Conservation (phyloP, 2,113 vertebrate species). For the Mustela nigripes region DNA sequence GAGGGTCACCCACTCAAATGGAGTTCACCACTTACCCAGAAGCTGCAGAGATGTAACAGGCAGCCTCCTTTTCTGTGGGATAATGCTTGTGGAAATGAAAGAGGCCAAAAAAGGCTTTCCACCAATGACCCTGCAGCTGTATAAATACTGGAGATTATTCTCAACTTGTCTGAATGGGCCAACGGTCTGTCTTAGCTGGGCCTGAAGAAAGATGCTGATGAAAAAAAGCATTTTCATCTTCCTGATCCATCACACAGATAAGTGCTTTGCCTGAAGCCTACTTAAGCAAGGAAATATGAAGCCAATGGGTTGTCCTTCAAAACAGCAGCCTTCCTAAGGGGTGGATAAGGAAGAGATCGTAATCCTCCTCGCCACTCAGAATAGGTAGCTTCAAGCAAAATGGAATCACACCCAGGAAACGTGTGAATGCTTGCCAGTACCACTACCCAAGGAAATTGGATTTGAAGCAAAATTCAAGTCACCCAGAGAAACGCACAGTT, state of each 20-base stretch:
- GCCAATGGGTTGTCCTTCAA: not conserved
- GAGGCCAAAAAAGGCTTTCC: not conserved
- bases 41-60: not conserved
- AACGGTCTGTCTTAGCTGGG: not conserved
- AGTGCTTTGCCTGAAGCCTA: not conserved
- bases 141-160: not conserved
- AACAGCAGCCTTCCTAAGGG: not conserved
- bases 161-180: not conserved
- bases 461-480: constrained; percentile 50
- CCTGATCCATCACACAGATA: not conserved
- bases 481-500: not conserved
- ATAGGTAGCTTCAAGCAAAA: not conserved
- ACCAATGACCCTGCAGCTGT: not conserved
- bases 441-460: not conserved
- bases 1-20: not conserved
- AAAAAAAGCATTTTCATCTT: constrained; percentile 1
- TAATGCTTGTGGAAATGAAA: not conserved
- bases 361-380: not conserved
- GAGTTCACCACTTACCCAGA: not conserved
- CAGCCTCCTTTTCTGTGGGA: not conserved
- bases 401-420: not conserved
- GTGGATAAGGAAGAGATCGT: not conserved
- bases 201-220: not conserved
- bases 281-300: constrained; percentile 5
- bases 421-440: not conserved